These are phyloP conservation scores for Lasiommata megera DNA, from an alignment of 2,888 invertebrate genomes.

Conservation along the genomic window DNA sequence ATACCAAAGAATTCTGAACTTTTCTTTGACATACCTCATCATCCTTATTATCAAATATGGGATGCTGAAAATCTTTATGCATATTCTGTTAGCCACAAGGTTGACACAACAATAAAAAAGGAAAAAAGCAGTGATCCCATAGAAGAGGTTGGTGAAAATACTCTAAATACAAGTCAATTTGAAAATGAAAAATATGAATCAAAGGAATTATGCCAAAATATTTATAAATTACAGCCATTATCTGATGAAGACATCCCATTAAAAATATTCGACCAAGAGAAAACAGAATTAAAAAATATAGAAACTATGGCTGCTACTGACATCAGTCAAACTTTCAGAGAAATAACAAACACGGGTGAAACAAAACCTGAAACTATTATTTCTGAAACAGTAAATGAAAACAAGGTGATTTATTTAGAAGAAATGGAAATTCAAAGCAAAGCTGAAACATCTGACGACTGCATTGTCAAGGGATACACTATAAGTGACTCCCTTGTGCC, in stretches of 20 bases:
- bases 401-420: too few relatives aligned
- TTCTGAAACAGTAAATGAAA: slow-evolving; percentile 1
- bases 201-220: background rate
- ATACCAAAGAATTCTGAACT: slow-evolving; percentile 4
- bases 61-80: slow-evolving; percentile 43
- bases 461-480: slow-evolving; percentile 14
- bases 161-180: background rate
- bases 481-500: slow-evolving; percentile 48
- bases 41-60: slow-evolving; percentile 49
- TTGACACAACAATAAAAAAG: background rate
- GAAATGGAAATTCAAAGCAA: slow-evolving; percentile 1
- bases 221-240: background rate
- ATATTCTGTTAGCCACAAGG: background rate
- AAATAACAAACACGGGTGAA: background rate
- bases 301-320: slow-evolving; percentile 18
- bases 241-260: slow-evolving; percentile 11
- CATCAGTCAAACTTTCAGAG: slow-evolving; percentile 11
- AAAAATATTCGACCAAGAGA: slow-evolving; percentile 20
- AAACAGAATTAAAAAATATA: slow-evolving; percentile 11
- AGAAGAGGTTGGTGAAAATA: background rate
- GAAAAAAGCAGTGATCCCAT: background rate
- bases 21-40: slow-evolving; percentile 36
- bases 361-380: background rate
- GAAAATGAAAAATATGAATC: background rate
- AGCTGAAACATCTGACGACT: background rate